Percentiles rank a stretch among this genome's conserved stretches.
phyloP scores from a whole-genome alignment of 2,113 vertebrate species.

The Octodon degus region DNA sequence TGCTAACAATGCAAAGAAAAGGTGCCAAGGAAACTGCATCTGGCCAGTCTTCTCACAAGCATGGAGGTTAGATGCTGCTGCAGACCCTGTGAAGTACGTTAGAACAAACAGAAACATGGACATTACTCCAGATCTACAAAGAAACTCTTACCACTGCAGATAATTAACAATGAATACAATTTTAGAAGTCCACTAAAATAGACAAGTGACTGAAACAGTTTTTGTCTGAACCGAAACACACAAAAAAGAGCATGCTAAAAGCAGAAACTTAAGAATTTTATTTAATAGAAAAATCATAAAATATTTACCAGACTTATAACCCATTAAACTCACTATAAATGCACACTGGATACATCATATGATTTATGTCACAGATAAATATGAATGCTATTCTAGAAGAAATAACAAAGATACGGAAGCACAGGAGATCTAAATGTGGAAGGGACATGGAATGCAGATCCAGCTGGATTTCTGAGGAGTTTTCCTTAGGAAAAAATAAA shows the following conservation, averaged over 20 bases:
- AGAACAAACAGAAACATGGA: neutral
- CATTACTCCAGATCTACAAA: neutral
- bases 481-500: conserved; percentile 8
- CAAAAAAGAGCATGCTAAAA: neutral
- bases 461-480: neutral
- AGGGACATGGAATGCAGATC: neutral
- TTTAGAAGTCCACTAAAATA: conserved; percentile 30
- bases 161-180: conserved; percentile 10
- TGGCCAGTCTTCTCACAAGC: neutral
- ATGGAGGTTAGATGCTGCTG: neutral
- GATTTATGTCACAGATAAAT: neutral
- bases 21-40: neutral
- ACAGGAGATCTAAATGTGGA: neutral
- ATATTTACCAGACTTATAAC: neutral
- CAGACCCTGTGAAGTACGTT: neutral
- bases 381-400: neutral
- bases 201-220: neutral
- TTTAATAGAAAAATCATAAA: conserved; percentile 1
- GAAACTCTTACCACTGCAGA: neutral
- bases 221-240: neutral
- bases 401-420: neutral
- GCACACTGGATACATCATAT: neutral
- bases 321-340: neutral
- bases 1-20: neutral
- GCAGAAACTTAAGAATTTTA: neutral